Base-by-base conservation (phyloP, 2,888 invertebrate genomes). In the Cristatella mucedo region DNA sequence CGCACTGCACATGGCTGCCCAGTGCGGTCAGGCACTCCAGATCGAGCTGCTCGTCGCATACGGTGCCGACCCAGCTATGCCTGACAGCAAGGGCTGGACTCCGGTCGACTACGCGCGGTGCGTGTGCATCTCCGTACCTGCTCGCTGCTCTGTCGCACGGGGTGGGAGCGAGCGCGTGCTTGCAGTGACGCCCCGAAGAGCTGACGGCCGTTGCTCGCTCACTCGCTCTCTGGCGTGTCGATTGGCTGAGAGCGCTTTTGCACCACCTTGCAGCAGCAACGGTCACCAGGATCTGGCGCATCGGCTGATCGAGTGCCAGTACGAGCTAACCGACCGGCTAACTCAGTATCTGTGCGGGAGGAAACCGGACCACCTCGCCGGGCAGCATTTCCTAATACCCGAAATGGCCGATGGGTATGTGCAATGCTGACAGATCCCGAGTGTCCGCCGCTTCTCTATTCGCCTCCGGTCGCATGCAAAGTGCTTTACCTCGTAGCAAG, bases 1-100 rank as follows among this genome's bases (percentile, higher is more conserved):
- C 19, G 85, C 91, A 4, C 68, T 95, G 44, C 95, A 95, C 66
- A 85, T 93, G 40, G 93, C 95, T 2, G 86, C 87, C 33, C 80
- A 85, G 56, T 83, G 84, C 44, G 86, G 87, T 3, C 93, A 95
- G 70, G 73, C 78, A 29, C 74, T 80, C 22, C 91, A 95, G 69
- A 78, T 84, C 21, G 95, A 97, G 70, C 72, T 95, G 53, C 71
- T 97, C 46, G 75, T 82, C 48, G 78, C 85, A 16, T 89, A 93
- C 72, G 95, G 95, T 29, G 89, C 87, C 11, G 85, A 91, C 70
- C 82, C 91, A 29, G 80, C 78, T 44, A 77, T 79, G 19, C 67
- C 78, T 5, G 93, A 95, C 69, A 57, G 53, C 18, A 57, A 57
- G 21, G 66, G 67, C 1, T 56, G 60, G 44, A 65, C 66, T 16